Base-by-base conservation (phyloP, 2,113 vertebrate genomes). In the Solea solea region DNA sequence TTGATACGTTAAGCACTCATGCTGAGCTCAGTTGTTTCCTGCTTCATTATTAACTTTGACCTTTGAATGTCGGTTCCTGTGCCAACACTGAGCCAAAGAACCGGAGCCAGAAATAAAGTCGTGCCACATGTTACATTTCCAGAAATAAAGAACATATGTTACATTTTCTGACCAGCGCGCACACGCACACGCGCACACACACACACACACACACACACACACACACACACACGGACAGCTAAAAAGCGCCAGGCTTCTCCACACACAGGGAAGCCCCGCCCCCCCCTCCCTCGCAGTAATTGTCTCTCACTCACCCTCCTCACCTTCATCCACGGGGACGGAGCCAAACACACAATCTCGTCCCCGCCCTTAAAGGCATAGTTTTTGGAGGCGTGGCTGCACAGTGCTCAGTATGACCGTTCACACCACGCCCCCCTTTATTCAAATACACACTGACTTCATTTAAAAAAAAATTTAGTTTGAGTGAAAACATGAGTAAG, bases 121-220 rank as follows among this genome's bases (percentile, higher is more conserved):
- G 59, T 74, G 88, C 85, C 89, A 90, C 82, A 83, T 90, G 89
- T 88, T 89, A 69, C 78, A 55, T 80, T 88, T 89, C 74, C 86
- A 78, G 80, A 86, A 86, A 44, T 8, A 46, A 62, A 64, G 74
- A 89, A 85, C 89, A 90, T 80, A 83, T 89, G 89, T 86, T 88
- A 68, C 80, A 57, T 79, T 88, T 89, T 75, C 87, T 80, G 82
- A 87, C 85, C 63, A 72, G 70, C 71, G 2, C 34, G 2, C 34
- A 34, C 34, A 34, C 34, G 2, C 34, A 34, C 34, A 34, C 34
- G 2, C 34, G 2, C 39, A 10, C 54, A 40, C 64, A 39, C 60
- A 64, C 15, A 34, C 53, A 27, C 45, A 48, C 52, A 12, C 25
- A 12, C 54, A 40, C 64, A 39, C 60, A 67, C 15, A 34, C 53